Base-by-base conservation (phyloP, 1,140 invertebrate genomes). In the Caenorhabditis brenneri region DNA sequence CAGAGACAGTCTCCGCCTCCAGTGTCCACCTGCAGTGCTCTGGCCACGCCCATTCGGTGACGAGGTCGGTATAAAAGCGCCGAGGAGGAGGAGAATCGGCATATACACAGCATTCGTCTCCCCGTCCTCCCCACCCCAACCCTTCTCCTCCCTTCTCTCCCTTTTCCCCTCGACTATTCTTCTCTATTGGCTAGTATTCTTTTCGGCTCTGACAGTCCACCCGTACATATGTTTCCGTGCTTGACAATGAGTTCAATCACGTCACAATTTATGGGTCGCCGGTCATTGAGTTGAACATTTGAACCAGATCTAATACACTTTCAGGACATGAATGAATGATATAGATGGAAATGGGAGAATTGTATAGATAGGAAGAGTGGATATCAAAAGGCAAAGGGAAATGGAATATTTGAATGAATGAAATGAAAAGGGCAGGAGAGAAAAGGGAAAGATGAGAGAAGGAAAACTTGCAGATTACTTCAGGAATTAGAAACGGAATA, bases 171-270 rank as follows among this genome's bases (percentile, higher is more conserved):
- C 31, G 33, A n/a, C 65, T 74, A 12, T 74, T 42, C 24, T 42
- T 36, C 27, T 27, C 7, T 10, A 36, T 42, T n/a, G n/a, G n/a
- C n/a, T n/a, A n/a, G 6, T 36, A 22, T 74, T 42, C 65, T 65
- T 65, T 19, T 24, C 58, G 16, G 29, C 65, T 74, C 36, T 46
- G 36, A 74, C 65, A 42, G 65, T 74, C 65, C 65, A 74, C 65
- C 65, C 65, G 65, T 74, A 74, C 65, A 74, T 74, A 42, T 74
- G 65, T 74, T 74, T 74, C 65, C 65, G 65, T 74, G 65, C 65
- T 74, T 74, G 65, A 42, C 65, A 42, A 15, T 22, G 29, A 46
- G 65, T 29, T 74, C 65, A 74, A 74, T 74, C 65, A 74, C 65
- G 65, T 10, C n/a, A 74, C 65, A 74, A 74, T 74, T 10, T 42